phyloP scores from a whole-genome alignment of 35 echinoderm and acorn worm genomes.

The Chiridota heheva region DNA sequence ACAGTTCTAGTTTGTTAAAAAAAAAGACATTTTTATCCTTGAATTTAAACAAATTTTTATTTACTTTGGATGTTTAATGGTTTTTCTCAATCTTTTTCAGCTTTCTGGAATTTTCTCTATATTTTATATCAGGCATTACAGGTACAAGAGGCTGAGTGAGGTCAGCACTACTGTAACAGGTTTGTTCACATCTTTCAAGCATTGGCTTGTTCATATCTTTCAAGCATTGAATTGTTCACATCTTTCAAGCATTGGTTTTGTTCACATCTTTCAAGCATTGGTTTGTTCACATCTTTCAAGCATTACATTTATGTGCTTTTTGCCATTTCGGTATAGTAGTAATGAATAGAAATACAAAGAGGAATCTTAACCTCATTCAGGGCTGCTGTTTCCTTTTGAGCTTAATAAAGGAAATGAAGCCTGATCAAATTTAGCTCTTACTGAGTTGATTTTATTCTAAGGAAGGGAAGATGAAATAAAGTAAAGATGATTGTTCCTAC shows the following conservation, averaged over 20 bases:
- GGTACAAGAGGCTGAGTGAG: conserved; percentile 42
- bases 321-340: too few species aligned
- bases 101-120: conserved; percentile 25
- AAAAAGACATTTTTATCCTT: too few species aligned
- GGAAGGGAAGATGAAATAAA: too few species aligned
- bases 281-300: not conserved
- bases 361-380: too few species aligned
- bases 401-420: too few species aligned
- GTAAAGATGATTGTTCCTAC: too few species aligned
- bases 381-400: too few species aligned
- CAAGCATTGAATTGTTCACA: not conserved
- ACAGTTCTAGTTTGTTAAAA: too few species aligned
- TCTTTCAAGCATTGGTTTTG: not conserved
- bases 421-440: too few species aligned
- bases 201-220: not conserved
- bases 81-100: not conserved
- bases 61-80: not conserved
- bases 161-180: conserved; percentile 42
- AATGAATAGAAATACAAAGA: too few species aligned
- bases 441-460: too few species aligned
- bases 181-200: not conserved
- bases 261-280: not conserved
- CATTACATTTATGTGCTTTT: not conserved
- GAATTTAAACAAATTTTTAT: too few species aligned
- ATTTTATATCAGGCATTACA: conserved; percentile 35